Evolutionary conservation across 2,797 vertebrate genomes (phyloP).

Genomic region (Fringilla coelebs): DNA sequence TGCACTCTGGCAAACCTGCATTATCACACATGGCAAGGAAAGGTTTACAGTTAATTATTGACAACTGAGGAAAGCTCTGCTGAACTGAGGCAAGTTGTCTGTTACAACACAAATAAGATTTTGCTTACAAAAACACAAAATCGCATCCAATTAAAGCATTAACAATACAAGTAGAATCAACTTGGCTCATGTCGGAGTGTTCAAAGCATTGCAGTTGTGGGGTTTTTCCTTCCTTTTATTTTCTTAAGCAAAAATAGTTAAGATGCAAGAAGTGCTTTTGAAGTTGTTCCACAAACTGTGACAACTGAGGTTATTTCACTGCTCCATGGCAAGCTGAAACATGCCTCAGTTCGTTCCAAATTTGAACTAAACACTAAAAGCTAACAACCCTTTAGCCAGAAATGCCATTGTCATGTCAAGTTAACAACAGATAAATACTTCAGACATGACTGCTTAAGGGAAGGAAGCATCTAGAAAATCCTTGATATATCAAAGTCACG

Average conservation of each 20-base stretch:
- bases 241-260: background rate
- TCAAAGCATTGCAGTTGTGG: background rate
- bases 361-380: background rate
- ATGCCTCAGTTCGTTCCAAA: background rate
- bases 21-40: background rate
- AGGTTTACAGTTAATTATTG: background rate
- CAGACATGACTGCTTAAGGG: background rate
- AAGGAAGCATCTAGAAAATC: background rate
- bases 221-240: background rate
- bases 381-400: background rate
- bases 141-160: background rate
- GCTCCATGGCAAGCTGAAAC: background rate
- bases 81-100: background rate
- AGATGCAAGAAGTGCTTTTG: background rate
- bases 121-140: background rate
- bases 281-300: background rate
- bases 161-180: background rate
- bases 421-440: background rate
- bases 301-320: background rate
- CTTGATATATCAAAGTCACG: background rate
- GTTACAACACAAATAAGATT: background rate
- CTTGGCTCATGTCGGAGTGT: background rate
- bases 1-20: background rate
- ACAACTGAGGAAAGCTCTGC: background rate
- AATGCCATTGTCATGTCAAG: background rate